Evolutionary conservation across 2,888 invertebrate species (phyloP), one percentile per base, ranked within the genome.

Genomic region (Bombyx huttoni): DNA sequence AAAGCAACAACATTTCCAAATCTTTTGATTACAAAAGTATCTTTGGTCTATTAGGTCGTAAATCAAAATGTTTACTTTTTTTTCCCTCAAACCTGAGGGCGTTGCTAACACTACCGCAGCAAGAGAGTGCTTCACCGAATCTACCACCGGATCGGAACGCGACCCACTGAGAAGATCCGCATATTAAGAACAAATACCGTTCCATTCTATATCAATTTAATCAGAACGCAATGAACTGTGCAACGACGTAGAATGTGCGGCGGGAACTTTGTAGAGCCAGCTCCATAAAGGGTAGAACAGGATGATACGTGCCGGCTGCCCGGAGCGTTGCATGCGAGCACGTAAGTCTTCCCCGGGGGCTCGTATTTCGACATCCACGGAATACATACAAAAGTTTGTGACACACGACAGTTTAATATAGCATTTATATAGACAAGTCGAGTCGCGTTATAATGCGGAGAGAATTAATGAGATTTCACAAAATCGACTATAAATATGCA

Each of bases 261-360:
- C 55, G 47, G 53, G 53, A 55, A 56, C 53, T 57, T 58, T 58
- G 56, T 52, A 58, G 55, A 50, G 45, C 45, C n/a, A 48, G 12
- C 9, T 12, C 47, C 49, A 49, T 35, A 45, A 40, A 49, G 33
- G 35, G 14, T n/a, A 9, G 52, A n/a, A 46, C 5, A 34, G 13
- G 46, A 46, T 34, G 49, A 33, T 34, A 49, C 8, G 54, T 58
- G 57, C 54, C 55, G 55, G 59, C 54, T 61, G 63, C 64, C 65
- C 59, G 62, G 59, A 59, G 65, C 65, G 59, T 54, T 63, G 68
- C 70, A 70, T 70, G 68, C 70, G 61, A 61, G 64, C 78, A 77
- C 80, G 78, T 78, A 74, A 75, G 71, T 67, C 63, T 67, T 73
- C 78, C 78, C 69, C 45, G 51, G 64, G 68, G 78, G 67, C 62